Conservation (phyloP, 2,888 invertebrate species). For the Sesia bembeciformis region DNA sequence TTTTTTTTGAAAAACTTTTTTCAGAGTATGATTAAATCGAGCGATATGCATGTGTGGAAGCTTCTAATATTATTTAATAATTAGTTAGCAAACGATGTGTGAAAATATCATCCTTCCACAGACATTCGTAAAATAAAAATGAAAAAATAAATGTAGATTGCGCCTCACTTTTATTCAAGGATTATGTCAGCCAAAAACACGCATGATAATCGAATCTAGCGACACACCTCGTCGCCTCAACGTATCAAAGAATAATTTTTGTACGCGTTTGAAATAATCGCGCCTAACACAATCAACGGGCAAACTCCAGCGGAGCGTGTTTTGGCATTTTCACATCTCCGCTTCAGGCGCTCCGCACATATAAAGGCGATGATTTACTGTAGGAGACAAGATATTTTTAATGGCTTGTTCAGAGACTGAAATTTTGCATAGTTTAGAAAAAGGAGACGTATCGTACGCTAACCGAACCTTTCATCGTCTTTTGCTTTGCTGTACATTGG, state of each 20-base stretch:
- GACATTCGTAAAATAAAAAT: background rate
- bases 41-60: too few relatives aligned
- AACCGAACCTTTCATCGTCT: too few relatives aligned
- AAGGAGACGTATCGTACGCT: too few relatives aligned
- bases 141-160: background rate
- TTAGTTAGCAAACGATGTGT: too few relatives aligned
- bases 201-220: background rate
- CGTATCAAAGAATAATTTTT: constrained; percentile 18
- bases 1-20: too few relatives aligned
- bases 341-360: background rate
- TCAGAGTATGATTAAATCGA: too few relatives aligned
- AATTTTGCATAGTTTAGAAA: too few relatives aligned
- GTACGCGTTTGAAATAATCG: constrained; percentile 16
- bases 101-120: background rate
- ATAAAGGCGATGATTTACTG: background rate
- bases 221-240: background rate
- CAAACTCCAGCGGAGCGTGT: constrained; percentile 3
- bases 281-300: constrained; percentile 15
- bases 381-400: background rate
- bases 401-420: too few relatives aligned
- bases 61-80: too few relatives aligned
- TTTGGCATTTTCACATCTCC: constrained; percentile 3
- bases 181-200: background rate
- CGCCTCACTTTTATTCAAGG: background rate
- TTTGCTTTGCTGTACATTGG: too few relatives aligned